These are phyloP conservation scores for Holothuria glaberrima DNA, from an alignment of 35 echinoderm and acorn worm genomes.

Conservation along the genomic window DNA sequence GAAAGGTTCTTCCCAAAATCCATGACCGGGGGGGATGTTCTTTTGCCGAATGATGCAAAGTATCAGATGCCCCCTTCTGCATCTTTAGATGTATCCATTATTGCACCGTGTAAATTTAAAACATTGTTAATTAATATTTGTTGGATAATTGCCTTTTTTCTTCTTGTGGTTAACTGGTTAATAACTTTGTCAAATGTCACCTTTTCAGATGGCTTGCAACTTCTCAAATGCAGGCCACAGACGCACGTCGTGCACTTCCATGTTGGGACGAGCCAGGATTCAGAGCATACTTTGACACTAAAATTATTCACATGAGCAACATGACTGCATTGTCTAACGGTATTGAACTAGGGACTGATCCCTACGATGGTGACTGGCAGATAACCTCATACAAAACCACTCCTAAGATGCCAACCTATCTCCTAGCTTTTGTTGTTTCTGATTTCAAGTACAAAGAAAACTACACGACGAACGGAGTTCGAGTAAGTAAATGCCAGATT, in stretches of 20 bases:
- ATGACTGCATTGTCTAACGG: conserved; percentile 80
- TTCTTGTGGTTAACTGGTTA: too few relatives aligned
- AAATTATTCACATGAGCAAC: conserved; percentile 66
- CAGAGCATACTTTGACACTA: conserved; percentile 71
- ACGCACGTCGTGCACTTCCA: conserved; percentile 69
- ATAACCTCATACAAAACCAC: conserved; percentile 69
- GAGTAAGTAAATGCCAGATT: too few relatives aligned
- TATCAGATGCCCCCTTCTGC: too few relatives aligned
- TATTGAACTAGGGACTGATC: conserved; percentile 24
- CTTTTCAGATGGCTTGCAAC: conserved; percentile 70
- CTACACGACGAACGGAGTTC: conserved; percentile 21
- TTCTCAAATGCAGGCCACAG: conserved; percentile 78
- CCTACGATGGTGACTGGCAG: conserved; percentile 27
- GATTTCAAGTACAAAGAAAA: conserved; percentile 56
- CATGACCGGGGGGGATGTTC: too few relatives aligned
- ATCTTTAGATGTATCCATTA: too few relatives aligned
- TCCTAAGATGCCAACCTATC: conserved; percentile 75
- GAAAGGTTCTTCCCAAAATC: too few relatives aligned
- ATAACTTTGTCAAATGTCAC: too few relatives aligned
- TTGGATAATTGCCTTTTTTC: too few relatives aligned
- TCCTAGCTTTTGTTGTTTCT: conserved; percentile 76
- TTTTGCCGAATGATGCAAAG: too few relatives aligned
- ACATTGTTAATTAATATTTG: too few relatives aligned
- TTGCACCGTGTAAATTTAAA: too few relatives aligned
- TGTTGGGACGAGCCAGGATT: conserved; percentile 91